These are phyloP conservation scores for Chironomus tentans DNA, from an alignment of 2,888 invertebrate species.

Conservation along the genomic window DNA sequence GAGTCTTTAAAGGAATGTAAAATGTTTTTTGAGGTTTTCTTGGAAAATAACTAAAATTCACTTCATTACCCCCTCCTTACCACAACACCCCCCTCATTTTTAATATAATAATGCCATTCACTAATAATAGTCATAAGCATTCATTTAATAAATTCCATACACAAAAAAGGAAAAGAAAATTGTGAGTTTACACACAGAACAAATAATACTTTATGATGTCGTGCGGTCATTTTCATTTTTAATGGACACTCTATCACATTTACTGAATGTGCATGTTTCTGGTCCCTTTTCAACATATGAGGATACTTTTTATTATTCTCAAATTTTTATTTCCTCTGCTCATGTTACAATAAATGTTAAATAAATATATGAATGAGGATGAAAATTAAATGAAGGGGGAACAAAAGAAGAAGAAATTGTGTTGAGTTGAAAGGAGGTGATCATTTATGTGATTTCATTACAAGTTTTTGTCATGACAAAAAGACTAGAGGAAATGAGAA, in stretches of 20 bases:
- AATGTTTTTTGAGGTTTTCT: too few species aligned
- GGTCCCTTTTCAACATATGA: not conserved
- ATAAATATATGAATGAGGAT: not conserved
- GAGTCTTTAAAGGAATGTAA: too few species aligned
- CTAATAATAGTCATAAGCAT: conserved; percentile 11
- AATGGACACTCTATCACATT: conserved; percentile 6
- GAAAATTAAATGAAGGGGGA: not conserved
- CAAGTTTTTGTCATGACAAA: too few species aligned
- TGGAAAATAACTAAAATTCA: too few species aligned
- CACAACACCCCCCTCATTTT: not conserved
- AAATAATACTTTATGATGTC: conserved; percentile 13
- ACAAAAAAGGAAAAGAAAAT: too few species aligned
- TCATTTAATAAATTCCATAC: not conserved
- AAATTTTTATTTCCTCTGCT: too few species aligned
- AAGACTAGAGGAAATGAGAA: not conserved
- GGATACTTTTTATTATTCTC: too few species aligned
- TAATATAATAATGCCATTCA: not conserved
- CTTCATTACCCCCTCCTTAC: not conserved
- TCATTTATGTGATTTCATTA: conserved; percentile 2
- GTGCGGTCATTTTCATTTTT: conserved; percentile 14
- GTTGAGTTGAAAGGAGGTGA: not conserved
- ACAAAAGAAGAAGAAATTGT: not conserved
- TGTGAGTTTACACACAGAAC: not conserved
- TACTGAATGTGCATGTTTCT: not conserved
- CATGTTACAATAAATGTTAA: too few species aligned